phyloP scores from a whole-genome alignment of 2,888 invertebrate species.

The Watsonalla cultraria region DNA sequence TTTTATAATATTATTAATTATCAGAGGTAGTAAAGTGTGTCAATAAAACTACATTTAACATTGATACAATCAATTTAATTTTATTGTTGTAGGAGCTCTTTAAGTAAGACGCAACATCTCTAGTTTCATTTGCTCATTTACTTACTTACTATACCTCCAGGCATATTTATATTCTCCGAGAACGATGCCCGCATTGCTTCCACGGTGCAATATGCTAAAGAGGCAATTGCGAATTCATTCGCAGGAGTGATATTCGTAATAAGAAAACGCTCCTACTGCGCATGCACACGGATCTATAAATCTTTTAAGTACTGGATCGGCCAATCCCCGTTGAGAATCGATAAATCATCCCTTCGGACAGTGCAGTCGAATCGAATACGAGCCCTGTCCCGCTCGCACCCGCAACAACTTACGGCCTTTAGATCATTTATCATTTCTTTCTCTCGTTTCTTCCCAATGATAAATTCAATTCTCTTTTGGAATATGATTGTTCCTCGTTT shows the following conservation, averaged over 20 bases:
- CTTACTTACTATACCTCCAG: too few species aligned
- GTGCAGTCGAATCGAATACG: constrained; percentile 58
- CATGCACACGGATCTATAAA: constrained; percentile 76
- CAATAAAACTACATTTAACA: too few species aligned
- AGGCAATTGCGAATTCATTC: constrained; percentile 65
- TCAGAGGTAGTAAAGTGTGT: too few species aligned
- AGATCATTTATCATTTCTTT: constrained; percentile 75
- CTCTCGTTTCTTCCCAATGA: constrained; percentile 74
- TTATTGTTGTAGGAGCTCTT: too few species aligned
- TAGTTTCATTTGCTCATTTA: too few species aligned
- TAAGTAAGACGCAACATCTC: too few species aligned
- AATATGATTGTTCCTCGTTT: constrained; percentile 77
- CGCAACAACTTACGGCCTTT: constrained; percentile 36
- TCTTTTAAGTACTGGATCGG: constrained; percentile 73
- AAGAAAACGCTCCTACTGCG: constrained; percentile 77
- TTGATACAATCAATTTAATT: too few species aligned
- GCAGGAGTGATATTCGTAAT: constrained; percentile 77
- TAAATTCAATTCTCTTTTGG: constrained; percentile 78
- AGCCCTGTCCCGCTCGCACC: constrained; percentile 58
- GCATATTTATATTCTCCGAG: not conserved
- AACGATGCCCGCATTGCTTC: constrained; percentile 19
- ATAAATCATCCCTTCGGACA: constrained; percentile 75
- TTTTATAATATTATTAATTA: too few species aligned
- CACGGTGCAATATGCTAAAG: constrained; percentile 64
- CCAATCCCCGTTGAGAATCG: constrained; percentile 77